A percentile compares a stretch with the other conserved stretches of the same genome.
Evolutionary conservation across 2,113 vertebrate genomes (phyloP).

Genomic region (Peromyscus californicus): DNA sequence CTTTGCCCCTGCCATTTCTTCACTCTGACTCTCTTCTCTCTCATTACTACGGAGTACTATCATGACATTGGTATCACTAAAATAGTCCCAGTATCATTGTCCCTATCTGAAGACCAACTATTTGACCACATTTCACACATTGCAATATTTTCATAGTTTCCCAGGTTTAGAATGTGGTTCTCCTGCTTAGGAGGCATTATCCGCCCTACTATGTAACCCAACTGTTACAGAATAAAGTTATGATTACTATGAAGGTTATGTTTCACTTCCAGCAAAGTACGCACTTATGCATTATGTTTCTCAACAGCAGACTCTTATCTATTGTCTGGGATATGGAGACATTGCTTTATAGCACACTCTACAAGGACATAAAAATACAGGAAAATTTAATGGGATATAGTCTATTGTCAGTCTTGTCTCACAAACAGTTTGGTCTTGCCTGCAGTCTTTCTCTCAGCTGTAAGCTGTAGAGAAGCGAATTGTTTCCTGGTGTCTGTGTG

Average conservation of each 20-base stretch:
- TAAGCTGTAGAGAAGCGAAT: conserved; percentile 25
- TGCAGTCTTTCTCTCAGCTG: conserved; percentile 16
- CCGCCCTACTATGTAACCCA: not conserved
- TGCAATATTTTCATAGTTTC: not conserved
- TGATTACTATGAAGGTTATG: not conserved
- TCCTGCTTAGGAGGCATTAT: not conserved
- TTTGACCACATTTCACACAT: not conserved
- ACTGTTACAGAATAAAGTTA: not conserved
- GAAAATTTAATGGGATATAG: conserved; percentile 13
- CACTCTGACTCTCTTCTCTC: not conserved
- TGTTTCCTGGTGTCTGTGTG: not conserved
- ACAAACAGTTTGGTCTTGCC: not conserved
- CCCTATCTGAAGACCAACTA: not conserved
- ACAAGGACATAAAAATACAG: not conserved
- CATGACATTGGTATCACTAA: not conserved
- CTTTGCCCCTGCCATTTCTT: not conserved
- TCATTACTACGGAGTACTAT: not conserved
- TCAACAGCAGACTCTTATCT: not conserved
- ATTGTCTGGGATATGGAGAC: not conserved
- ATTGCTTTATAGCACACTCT: not conserved
- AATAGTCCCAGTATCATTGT: not conserved
- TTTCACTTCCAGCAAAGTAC: not conserved
- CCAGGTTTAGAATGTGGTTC: not conserved
- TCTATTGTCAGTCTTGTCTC: not conserved
- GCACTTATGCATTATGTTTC: not conserved